These are phyloP conservation scores for Tribolium freemani DNA, from an alignment of 2,888 invertebrate species.

Conservation along the genomic window DNA sequence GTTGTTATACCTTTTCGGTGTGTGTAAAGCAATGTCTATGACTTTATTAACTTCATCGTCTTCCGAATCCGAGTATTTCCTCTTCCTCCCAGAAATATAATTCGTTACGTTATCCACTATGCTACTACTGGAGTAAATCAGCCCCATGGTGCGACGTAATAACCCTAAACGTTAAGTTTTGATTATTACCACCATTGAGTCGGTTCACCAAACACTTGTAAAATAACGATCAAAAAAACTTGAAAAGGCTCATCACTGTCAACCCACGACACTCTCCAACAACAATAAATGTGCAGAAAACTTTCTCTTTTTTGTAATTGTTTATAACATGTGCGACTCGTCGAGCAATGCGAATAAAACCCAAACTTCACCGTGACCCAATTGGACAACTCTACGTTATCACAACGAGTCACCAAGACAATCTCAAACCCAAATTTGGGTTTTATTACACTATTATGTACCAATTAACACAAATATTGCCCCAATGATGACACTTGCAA, in stretches of 20 bases:
- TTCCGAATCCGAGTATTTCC: conserved; percentile 72
- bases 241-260: conserved; percentile 15
- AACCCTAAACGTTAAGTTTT: not conserved
- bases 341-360: not conserved
- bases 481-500: not conserved
- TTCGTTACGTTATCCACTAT: conserved; percentile 67
- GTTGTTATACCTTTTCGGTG: conserved; percentile 74
- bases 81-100: conserved; percentile 69
- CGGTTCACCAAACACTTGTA: not conserved
- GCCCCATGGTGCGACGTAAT: conserved; percentile 65
- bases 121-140: conserved; percentile 64
- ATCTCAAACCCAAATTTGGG: not conserved
- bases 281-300: conserved; percentile 24
- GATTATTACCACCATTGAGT: not conserved
- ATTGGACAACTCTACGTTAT: too few relatives aligned
- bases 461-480: not conserved
- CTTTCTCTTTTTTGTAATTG: conserved; percentile 38
- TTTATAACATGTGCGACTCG: conserved; percentile 40
- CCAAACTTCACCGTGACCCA: not conserved
- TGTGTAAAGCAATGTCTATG: conserved; percentile 72
- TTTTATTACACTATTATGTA: not conserved
- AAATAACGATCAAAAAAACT: conserved; percentile 2
- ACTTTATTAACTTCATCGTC: conserved; percentile 70
- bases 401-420: not conserved
- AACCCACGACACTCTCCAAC: not conserved